Base-by-base conservation (phyloP, 2,797 vertebrate species). In the Phylloscopus collybita region DNA sequence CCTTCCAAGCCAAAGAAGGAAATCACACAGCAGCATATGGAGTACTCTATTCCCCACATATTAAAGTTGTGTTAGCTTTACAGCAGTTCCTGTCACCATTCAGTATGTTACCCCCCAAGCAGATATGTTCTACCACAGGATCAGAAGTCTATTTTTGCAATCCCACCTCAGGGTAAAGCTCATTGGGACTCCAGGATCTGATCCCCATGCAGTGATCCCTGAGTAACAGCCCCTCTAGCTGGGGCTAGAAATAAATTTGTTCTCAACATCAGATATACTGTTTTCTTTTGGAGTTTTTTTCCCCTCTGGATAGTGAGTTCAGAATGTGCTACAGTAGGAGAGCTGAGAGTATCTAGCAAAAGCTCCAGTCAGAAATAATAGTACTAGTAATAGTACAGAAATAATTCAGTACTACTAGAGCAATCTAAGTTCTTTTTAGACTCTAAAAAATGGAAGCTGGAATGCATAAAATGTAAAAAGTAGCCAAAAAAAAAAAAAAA, bases 1-100 rank as follows among this genome's bases (percentile, higher is more conserved):
- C 71, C 53, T 94, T 88, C 85, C 73, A 87, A 69, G 80, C 44
- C 80, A 80, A 90, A 72, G 91, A 81, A 78, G 71, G 88, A 93
- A 96, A 95, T 88, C 76, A 86, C 73, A 89, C 30, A 80, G 93
- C 76, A 92, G 51, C 54, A 67, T 70, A 71, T 30, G 34, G 85
- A 94, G 53, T 66, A 49, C 66, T 67, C 57, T 73, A 38, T 59
- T 93, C 66, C 78, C 76, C 59, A 42, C 11, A 11, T 22, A 76
- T 42, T 84, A 66, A 73, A 38, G 61, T 3, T 78, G 32, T 57
- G 36, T 67, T 94, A 70, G 67, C 50, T 89, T 93, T 81, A 80
- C 17, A 88, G 73, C 64, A 62, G 80, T 74, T 95, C 59, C 56
- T 92, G 88, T 90, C 66, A 90, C 65, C 57, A 29, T 76, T 64